Base-by-base conservation (phyloP, 1,140 invertebrate species). In the Ips nitidus region DNA sequence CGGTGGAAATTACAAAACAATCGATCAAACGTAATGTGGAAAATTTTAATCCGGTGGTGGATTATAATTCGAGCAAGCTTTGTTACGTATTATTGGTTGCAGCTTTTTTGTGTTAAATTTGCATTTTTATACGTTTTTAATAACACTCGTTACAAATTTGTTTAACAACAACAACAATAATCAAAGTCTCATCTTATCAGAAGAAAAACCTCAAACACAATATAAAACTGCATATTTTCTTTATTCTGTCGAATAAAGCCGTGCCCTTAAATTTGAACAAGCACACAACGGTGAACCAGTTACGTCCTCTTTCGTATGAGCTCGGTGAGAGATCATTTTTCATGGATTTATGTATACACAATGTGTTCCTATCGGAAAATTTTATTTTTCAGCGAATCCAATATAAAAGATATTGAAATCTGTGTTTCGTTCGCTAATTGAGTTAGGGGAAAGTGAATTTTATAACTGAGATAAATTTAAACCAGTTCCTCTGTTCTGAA, bases 111-210 rank as follows among this genome's bases (percentile, higher is more conserved):
- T 22, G 22, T 22, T 22, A 22, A 50, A 50, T 50, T 50, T 50
- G 45, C 45, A 50, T 50, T 50, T 50, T 50, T 50, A 50, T 50
- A 50, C 22, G 45, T 8, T 50, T 50, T 50, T 50, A 22, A 50
- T 50, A 6, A 50, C 45, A 22, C 6, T 50, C 22, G 45, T 22
- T 22, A 22, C 22, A 22, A 22, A 22, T 22, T 22, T 22, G 22
- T 22, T 22, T 22, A 22, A 22, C 22, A 22, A 22, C 22, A 22
- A 22, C 22, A 22, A 22, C 22, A 22, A 22, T 22, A 22, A 22
- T 22, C 22, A 22, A 22, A 22, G 22, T 22, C 22, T 22, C 22
- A 22, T 22, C 22, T 22, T 22, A 22, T 22, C 22, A 22, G 22
- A 22, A 22, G 22, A 22, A 22, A 22, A 22, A 22, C 45, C 7